These are phyloP conservation scores for Drosophila hamatofila DNA, from an alignment of 2,888 invertebrate species.

Conservation along the genomic window DNA sequence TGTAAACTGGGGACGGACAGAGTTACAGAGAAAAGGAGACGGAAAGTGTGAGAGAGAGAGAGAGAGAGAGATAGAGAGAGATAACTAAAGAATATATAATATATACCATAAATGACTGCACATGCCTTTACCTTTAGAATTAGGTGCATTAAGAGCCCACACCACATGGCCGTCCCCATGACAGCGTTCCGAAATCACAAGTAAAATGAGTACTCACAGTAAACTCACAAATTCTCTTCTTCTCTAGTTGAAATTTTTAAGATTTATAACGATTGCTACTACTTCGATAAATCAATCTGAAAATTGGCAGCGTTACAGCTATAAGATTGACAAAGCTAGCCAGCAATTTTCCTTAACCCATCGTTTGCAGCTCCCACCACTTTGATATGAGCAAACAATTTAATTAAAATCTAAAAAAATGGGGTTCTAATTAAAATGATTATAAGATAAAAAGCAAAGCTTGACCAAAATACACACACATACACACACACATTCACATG, in stretches of 20 bases:
- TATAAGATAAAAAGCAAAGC: constrained; percentile 51
- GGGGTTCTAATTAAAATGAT: constrained; percentile 66
- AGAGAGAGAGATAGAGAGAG: neutral
- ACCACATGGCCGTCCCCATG: neutral
- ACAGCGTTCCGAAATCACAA: constrained; percentile 21
- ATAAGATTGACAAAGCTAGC: neutral
- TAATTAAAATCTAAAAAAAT: constrained; percentile 65
- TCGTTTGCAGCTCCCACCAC: neutral
- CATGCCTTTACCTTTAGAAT: constrained; percentile 72
- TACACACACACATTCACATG: constrained; percentile 1
- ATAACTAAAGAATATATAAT: too few species aligned
- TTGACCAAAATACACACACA: constrained; percentile 26
- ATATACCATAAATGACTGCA: constrained; percentile 63
- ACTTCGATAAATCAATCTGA: neutral
- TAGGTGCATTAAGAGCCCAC: constrained; percentile 47
- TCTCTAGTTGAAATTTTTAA: too few species aligned
- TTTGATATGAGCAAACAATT: constrained; percentile 45
- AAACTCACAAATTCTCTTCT: neutral
- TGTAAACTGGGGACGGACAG: constrained; percentile 69
- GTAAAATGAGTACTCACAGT: neutral
- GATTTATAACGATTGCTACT: neutral
- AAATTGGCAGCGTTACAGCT: neutral
- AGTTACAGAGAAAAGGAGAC: neutral
- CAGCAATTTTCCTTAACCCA: neutral
- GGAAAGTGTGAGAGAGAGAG: neutral